Base-by-base conservation (phyloP, 1,140 invertebrate species). In the Atta cephalotes region DNA sequence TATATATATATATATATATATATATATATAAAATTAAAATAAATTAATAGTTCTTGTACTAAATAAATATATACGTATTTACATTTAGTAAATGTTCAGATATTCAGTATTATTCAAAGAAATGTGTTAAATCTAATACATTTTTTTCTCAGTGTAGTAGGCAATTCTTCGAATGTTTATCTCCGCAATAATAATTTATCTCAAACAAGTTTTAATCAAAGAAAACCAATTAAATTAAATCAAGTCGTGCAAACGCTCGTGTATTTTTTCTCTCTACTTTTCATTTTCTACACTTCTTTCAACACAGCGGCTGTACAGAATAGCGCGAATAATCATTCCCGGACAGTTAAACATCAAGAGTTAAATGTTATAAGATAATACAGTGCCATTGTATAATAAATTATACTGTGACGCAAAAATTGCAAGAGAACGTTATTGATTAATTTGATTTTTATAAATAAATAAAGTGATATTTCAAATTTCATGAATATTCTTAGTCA, bases 331-430 rank as follows among this genome's bases (percentile, higher is more conserved):
- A 45, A 45, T 71, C 56, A 81, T 81, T 51, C n/a, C 7, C 65
- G 18, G 79, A 58, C 63, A 70, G 28, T 80, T 80, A 68, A 80
- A 80, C 51, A 49, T 35, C 28, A 25, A 71, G 18, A 71, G 25
- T 49, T 31, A 79, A 79, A 79, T 51, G 39, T 25, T 18, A 14
- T 12, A 21, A 60, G 16, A 49, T 78, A 49, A 65, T 49, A 49
- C 10, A 78, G 16, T 45, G 25, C 58, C 10, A 45, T 10, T 45
- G 10, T 45, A 45, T 10, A 10, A 45, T 45, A 10, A 78, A 10
- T 51, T 49, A n/a, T 79, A 63, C 35, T 25, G 14, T 10, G 5
- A 62, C 21, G 39, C 31, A 56, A 39, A 76, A 39, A 35, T 6
- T 58, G 10, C 28, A 39, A 60, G n/a, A 45, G 7, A 62, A 49